Conservation (phyloP, 2,113 vertebrate genomes). For the Eolophus roseicapilla region DNA sequence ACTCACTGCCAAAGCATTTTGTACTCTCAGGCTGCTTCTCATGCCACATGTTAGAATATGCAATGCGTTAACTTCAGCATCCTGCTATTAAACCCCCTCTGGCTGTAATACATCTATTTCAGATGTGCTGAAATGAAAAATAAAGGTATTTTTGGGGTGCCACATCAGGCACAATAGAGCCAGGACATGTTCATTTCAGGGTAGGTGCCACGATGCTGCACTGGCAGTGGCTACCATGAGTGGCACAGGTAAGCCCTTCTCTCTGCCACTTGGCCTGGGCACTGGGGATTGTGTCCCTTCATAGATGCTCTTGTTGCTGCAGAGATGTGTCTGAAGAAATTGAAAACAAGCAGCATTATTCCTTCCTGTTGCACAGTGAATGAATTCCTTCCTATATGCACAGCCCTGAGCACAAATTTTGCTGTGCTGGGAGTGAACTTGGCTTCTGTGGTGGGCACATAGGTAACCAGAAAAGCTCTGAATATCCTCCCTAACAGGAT, state of each 20-base stretch:
- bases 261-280: neutral
- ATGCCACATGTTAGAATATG: neutral
- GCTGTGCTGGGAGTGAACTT: neutral
- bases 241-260: neutral
- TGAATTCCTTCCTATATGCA: neutral
- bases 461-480: neutral
- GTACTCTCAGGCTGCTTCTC: neutral
- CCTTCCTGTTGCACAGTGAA: neutral
- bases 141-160: neutral
- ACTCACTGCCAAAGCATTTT: neutral
- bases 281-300: neutral
- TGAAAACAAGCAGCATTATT: neutral
- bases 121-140: neutral
- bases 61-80: neutral
- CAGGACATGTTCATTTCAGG: fast-evolving
- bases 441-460: neutral
- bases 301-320: neutral
- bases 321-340: neutral
- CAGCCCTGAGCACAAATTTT: neutral
- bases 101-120: neutral
- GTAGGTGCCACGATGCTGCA: neutral
- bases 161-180: neutral
- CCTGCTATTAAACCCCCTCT: neutral
- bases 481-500: neutral
- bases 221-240: neutral